Evolutionary conservation across 2,888 invertebrate genomes (phyloP).

Genomic region (Erebia aethiops): DNA sequence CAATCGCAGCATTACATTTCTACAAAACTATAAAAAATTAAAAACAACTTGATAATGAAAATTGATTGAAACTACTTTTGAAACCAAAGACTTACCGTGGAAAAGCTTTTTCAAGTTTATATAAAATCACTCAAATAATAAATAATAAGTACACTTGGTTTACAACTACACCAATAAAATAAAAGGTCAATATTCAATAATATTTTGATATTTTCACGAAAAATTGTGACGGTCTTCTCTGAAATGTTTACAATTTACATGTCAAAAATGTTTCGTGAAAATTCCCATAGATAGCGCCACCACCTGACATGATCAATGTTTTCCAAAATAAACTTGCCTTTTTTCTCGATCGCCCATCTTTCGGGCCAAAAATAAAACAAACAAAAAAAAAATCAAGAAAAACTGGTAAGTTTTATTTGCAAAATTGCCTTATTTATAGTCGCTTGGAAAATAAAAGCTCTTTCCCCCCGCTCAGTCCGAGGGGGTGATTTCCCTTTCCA

Average conservation of each 20-base stretch:
- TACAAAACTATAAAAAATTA: too few relatives aligned
- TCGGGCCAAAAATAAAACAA: slow-evolving; percentile 51
- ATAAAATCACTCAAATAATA: not conserved
- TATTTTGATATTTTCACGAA: not conserved
- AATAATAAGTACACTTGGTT: not conserved
- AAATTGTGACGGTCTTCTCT: not conserved
- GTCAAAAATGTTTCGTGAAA: slow-evolving; percentile 66
- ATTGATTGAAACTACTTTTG: too few relatives aligned
- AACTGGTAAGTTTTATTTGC: slow-evolving; percentile 62
- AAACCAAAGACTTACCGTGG: too few relatives aligned
- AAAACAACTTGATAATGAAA: too few relatives aligned
- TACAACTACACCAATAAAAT: not conserved
- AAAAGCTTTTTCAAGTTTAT: too few relatives aligned
- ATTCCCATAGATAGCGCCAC: slow-evolving; percentile 65
- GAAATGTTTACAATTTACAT: slow-evolving; percentile 42
- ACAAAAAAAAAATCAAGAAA: slow-evolving; percentile 47
- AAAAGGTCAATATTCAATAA: too few relatives aligned
- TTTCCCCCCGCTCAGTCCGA: slow-evolving; percentile 72
- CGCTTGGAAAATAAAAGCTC: slow-evolving; percentile 55
- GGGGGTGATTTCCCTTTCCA: slow-evolving; percentile 79
- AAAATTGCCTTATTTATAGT: slow-evolving; percentile 44
- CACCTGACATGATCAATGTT: slow-evolving; percentile 72
- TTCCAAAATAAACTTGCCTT: slow-evolving; percentile 79
- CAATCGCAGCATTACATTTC: too few relatives aligned
- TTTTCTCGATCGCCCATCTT: slow-evolving; percentile 63